These are phyloP conservation scores for Condylura cristata DNA, from an alignment of 2,113 vertebrate genomes.

Conservation along the genomic window DNA sequence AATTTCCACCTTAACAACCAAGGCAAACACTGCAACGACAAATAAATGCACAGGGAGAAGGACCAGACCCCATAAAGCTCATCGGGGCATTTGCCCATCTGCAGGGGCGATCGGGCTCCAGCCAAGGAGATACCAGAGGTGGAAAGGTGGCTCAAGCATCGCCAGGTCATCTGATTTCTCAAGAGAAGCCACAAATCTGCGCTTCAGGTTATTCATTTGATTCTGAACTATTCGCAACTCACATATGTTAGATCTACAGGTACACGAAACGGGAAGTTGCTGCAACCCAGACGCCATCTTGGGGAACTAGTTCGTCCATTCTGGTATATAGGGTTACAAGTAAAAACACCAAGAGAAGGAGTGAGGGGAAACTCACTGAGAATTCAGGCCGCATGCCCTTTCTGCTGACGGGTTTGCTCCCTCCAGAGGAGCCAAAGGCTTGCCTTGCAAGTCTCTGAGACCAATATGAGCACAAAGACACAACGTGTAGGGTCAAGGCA, in stretches of 20 bases:
- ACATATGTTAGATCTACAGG: not conserved
- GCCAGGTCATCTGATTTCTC: not conserved
- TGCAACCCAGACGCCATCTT: not conserved
- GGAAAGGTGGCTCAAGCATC: accelerated
- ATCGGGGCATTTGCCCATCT: not conserved
- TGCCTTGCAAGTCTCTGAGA: not conserved
- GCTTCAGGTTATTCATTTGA: not conserved
- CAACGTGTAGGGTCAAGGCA: accelerated
- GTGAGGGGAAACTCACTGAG: too few relatives aligned
- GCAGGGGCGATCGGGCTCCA: not conserved
- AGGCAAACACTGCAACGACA: not conserved
- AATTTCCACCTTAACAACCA: not conserved
- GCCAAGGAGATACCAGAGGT: too few relatives aligned
- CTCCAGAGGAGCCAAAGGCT: not conserved
- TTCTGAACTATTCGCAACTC: not conserved
- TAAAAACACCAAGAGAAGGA: not conserved
- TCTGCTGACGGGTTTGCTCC: not conserved
- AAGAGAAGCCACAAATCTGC: not conserved
- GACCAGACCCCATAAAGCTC: not conserved
- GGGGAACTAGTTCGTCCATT: not conserved
- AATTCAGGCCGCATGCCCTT: not conserved
- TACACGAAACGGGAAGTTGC: not conserved
- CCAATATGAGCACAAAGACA: not conserved
- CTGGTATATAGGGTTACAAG: not conserved
- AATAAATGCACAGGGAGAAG: not conserved